Base-by-base conservation (phyloP, 1,140 invertebrate species). In the Drosophila orena region DNA sequence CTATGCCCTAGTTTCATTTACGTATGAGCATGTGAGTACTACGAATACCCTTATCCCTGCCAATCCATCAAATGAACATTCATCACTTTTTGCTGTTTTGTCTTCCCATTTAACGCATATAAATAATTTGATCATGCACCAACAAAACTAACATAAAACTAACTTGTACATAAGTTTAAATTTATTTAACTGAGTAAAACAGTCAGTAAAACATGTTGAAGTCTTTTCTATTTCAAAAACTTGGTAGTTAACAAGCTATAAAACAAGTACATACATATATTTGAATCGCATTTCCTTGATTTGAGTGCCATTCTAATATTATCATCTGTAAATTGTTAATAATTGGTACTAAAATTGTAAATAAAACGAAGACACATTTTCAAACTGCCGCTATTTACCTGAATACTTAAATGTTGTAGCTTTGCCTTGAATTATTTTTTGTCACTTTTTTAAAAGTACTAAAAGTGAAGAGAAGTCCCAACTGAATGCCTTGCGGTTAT, bases 81-180 rank as follows among this genome's bases (percentile, higher is more conserved):
- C 15, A 68, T 44, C 11, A n/a, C 7, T 17, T 54, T 11, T 38
- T 17, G 22, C 44, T 64, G 71, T 64, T 22, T 15, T 35, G 24
- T 72, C 42, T 42, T 30, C 14, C 24, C 62, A 62, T 64, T 42
- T 34, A 44, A 44, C 35, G 43, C 54, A 65, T 64, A 15, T 34
- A 24, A 55, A 43, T 69, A 55, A 47, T 38, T 55, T 65, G 38
- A 22, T 55, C 66, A 70, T 34, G 34, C 64, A 69, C 55, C 24
- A 15, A 11, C 44, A 54, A 69, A 46, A 38, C 52, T 69, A 68
- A 53, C 52, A 11, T 37, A 54, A 69, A 46, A 38, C 52, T 69
- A 68, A 53, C 52, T 68, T 70, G 66, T 70, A 70, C 68, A 68
- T 69, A 69, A n/a, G n/a, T n/a, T n/a, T n/a, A n/a, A n/a, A n/a